Evolutionary conservation across 2,888 invertebrate genomes (phyloP), one percentile per base, ranked within the genome.

Genomic region (Hyalella azteca): DNA sequence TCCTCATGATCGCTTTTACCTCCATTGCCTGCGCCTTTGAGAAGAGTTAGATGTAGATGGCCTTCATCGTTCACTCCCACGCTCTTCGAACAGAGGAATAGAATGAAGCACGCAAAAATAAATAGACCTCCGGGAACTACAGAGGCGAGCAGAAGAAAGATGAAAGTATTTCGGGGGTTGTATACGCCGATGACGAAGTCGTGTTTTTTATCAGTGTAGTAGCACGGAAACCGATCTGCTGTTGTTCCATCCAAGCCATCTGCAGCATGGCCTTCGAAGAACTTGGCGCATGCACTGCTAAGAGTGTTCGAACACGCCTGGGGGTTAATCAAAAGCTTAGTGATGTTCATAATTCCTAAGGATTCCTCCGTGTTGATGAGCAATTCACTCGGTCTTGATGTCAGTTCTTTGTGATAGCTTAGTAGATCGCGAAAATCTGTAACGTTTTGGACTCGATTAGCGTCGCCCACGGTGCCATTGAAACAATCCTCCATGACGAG

Each of bases 401-500:
- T 15, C 11, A 81, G 79, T 48, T 39, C 45, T 48, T 73, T 75
- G 29, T 81, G 81, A 29, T 81, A 59, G 11, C 22, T 54, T 48
- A 79, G 66, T 13, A 85, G 75, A 13, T 80, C 60, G 73, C 83
- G 78, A 77, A 81, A 85, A 45, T 84, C 84, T 7, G 78, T 85
- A 26, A 82, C 77, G 60, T 89, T 87, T 15, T 92, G 89, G n/a
- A 95, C 87, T 2, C 94, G 90, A 0, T 94, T 94, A 9, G 73
- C 76, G 50, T 78, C 78, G 7, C 80, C 66, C 19, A 86, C 26
- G 3, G 85, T 83, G 15, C 95, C 95, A 87, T 96, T 95, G 81
- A 96, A 94, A 87, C 96, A 96, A 87, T 96, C 96, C 0, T 90
- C 89, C 78, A 89, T 89, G 92, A 92, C 92, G 84, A 92, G 89